phyloP scores from a whole-genome alignment of 2,888 invertebrate species.

The Drosophila diplacantha region DNA sequence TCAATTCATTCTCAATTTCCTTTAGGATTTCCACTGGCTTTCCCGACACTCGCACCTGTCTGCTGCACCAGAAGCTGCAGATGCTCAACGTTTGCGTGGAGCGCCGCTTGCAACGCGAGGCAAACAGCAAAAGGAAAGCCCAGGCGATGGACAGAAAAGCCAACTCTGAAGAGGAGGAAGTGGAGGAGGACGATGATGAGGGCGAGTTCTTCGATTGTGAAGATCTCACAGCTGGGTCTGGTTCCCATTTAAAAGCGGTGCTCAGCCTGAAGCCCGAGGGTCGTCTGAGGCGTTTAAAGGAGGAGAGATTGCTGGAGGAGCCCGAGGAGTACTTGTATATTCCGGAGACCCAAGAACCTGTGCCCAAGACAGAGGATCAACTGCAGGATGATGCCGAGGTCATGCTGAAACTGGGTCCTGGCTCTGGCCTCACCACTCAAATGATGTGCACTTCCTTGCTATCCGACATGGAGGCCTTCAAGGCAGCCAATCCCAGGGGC shows the following conservation, averaged over 20 bases:
- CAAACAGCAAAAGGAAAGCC: constrained; percentile 70
- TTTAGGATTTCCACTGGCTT: constrained; percentile 87
- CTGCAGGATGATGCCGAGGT: constrained; percentile 95
- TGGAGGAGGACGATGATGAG: constrained; percentile 54
- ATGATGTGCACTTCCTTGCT: constrained; percentile 96
- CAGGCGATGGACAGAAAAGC: constrained; percentile 1
- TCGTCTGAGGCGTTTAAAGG: constrained; percentile 83
- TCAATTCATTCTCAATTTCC: constrained; percentile 7
- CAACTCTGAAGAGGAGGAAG: constrained; percentile 16
- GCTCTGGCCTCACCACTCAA: constrained; percentile 88
- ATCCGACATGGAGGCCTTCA: constrained; percentile 99
- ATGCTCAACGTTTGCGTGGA: constrained; percentile 89
- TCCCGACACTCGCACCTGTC: constrained; percentile 92
- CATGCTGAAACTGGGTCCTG: constrained; percentile 91
- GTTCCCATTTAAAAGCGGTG: constrained; percentile 75
- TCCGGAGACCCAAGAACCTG: constrained; percentile 92
- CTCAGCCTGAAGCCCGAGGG: constrained; percentile 81
- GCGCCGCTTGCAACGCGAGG: constrained; percentile 77
- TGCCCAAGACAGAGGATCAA: constrained; percentile 98
- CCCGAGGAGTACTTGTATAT: constrained; percentile 86
- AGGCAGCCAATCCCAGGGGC: constrained; percentile 97
- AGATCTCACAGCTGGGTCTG: constrained; percentile 72
- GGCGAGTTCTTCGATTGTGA: constrained; percentile 92
- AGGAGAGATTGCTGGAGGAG: constrained; percentile 83
- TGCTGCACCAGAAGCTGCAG: constrained; percentile 96